phyloP scores from a whole-genome alignment of 1,140 invertebrate genomes.

The Elymnias hypermnestra region DNA sequence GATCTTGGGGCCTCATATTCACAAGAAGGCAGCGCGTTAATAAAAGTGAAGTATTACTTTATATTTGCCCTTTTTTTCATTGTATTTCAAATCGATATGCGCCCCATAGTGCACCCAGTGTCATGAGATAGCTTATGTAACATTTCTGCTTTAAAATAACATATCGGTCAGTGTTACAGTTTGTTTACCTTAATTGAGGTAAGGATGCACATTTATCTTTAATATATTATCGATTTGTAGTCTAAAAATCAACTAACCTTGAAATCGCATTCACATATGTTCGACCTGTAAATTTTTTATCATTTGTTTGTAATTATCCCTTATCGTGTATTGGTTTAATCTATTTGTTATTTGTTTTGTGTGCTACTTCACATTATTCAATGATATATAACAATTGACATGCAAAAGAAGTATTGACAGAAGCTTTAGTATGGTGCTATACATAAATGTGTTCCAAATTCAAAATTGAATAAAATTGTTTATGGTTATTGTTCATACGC shows the following conservation, averaged over 20 bases:
- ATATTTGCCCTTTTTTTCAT: constrained; percentile 36
- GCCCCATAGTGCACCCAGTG: constrained; percentile 40
- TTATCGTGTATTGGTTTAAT: not conserved
- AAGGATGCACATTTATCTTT: constrained; percentile 35
- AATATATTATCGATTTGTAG: not conserved
- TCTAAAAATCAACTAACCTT: constrained; percentile 13
- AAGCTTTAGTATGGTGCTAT: no score
- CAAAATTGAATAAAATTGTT: no score
- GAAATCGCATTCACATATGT: constrained; percentile 16
- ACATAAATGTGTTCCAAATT: no score
- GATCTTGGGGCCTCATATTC: constrained; percentile 48
- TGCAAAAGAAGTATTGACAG: no score
- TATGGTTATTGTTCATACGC: no score
- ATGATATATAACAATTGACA: no score
- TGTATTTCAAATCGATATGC: constrained; percentile 56
- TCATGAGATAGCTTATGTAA: constrained; percentile 72
- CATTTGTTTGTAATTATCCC: not conserved
- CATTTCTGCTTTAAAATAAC: constrained; percentile 59
- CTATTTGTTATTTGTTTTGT: constrained; percentile 1
- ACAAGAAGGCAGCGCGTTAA: constrained; percentile 44
- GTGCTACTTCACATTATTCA: no score
- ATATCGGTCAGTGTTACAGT: constrained; percentile 41
- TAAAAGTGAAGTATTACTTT: constrained; percentile 62
- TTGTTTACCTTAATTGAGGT: constrained; percentile 59
- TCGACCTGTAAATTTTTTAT: constrained; percentile 5